These are phyloP conservation scores for Struthidea cinerea DNA, from an alignment of 2,113 vertebrate genomes.

Conservation along the genomic window DNA sequence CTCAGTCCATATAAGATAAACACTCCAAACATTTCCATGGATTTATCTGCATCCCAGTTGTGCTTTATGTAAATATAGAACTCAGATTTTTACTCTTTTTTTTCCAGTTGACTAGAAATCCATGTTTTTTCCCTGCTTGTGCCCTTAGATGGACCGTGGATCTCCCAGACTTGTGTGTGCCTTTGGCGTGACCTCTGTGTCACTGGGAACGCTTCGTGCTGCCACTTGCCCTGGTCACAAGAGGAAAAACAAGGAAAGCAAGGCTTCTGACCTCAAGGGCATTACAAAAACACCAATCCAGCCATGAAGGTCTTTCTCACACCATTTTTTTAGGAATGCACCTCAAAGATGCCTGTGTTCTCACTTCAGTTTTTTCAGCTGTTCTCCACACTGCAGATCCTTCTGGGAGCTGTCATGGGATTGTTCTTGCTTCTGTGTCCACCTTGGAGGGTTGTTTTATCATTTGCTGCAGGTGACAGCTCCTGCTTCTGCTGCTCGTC, in stretches of 20 bases:
- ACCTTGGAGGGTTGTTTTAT: not conserved
- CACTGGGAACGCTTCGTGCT: not conserved
- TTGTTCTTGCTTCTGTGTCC: not conserved
- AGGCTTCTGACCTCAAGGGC: not conserved
- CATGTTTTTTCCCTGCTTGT: not conserved
- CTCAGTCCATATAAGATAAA: not conserved
- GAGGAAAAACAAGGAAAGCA: not conserved
- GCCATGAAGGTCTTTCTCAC: not conserved
- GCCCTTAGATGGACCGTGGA: not conserved
- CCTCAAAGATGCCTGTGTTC: not conserved
- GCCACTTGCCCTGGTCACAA: not conserved
- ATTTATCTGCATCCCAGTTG: not conserved
- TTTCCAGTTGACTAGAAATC: not conserved
- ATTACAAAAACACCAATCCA: accelerated
- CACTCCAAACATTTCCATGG: not conserved
- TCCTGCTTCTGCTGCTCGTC: not conserved
- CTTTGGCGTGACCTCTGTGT: accelerated
- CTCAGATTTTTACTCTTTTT: not conserved
- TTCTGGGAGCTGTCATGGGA: not conserved
- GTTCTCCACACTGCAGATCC: not conserved
- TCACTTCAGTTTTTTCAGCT: not conserved
- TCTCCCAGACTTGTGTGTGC: not conserved
- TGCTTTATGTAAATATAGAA: not conserved
- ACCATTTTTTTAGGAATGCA: accelerated
- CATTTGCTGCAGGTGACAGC: not conserved